Conservation (phyloP, 2,888 invertebrate genomes). For the Folsomia manolachei region DNA sequence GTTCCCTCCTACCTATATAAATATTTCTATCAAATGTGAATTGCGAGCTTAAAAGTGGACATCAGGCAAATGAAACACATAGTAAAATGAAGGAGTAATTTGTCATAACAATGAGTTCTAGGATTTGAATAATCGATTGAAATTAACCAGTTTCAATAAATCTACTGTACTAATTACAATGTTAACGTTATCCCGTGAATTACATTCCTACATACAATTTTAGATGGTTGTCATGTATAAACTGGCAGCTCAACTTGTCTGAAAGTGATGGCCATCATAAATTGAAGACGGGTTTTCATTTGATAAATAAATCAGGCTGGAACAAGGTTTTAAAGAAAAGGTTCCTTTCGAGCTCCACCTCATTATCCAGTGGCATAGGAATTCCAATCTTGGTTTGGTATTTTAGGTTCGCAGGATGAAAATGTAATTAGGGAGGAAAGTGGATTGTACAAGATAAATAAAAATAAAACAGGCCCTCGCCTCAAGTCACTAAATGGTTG, state of each 20-base stretch:
- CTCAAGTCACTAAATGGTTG: too few species aligned
- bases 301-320: background rate
- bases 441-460: background rate
- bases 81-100: too few species aligned
- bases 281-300: background rate
- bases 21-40: too few species aligned
- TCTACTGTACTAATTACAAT: conserved; percentile 17
- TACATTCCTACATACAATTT: background rate
- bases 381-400: background rate
- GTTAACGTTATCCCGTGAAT: background rate
- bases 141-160: conserved; percentile 48
- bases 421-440: conserved; percentile 4
- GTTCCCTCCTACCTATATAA: too few species aligned
- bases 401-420: conserved; percentile 11
- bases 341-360: background rate
- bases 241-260: background rate
- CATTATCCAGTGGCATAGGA: background rate
- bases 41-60: too few species aligned
- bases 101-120: conserved; percentile 15
- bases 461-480: background rate
- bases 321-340: background rate
- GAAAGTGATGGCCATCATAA: conserved; percentile 1
- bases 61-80: too few species aligned
- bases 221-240: background rate
- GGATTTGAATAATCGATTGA: conserved; percentile 47